These are phyloP conservation scores for Urocitellus parryii DNA, from an alignment of 2,113 vertebrate genomes.

Conservation along the genomic window DNA sequence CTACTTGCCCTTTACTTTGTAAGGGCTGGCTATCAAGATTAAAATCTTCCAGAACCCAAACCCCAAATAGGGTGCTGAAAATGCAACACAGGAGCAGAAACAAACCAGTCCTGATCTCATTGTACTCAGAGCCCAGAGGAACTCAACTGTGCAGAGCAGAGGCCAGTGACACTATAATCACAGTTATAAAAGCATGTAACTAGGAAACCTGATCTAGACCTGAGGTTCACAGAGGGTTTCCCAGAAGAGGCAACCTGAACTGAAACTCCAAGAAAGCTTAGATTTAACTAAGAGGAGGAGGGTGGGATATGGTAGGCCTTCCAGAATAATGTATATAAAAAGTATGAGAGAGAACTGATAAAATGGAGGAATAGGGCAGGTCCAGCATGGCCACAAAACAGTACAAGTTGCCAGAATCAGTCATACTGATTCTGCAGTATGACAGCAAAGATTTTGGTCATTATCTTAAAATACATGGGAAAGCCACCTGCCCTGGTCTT, in stretches of 20 bases:
- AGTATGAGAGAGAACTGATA: background rate
- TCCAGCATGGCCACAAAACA: background rate
- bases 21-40: too few species aligned
- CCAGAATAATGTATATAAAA: background rate
- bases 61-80: background rate
- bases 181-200: background rate
- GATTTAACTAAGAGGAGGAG: background rate
- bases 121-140: background rate
- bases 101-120: too few species aligned
- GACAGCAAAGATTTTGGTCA: background rate
- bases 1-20: too few species aligned
- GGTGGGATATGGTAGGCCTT: background rate
- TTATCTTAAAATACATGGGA: background rate
- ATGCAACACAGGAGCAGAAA: background rate
- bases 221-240: background rate
- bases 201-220: background rate
- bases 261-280: background rate
- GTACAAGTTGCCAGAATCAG: background rate
- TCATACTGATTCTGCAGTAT: background rate
- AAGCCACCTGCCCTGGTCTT: background rate
- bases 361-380: background rate
- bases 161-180: background rate
- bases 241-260: background rate
- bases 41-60: too few species aligned
- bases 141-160: background rate